These are phyloP conservation scores for Eriocheir sinensis DNA, from an alignment of 1,140 invertebrate genomes.

Conservation along the genomic window DNA sequence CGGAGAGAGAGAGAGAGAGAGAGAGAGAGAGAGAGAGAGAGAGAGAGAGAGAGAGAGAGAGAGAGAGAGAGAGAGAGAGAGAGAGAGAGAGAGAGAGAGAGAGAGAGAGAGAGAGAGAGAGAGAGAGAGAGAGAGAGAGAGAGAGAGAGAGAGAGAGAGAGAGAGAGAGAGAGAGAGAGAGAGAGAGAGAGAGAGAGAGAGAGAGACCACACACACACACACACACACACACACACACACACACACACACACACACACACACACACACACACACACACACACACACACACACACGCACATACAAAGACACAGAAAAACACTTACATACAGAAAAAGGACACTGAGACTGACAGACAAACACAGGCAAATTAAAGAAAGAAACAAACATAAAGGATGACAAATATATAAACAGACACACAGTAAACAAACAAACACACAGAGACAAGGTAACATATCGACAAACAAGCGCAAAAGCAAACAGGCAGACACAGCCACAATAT, in stretches of 20 bases:
- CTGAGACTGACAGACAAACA: not conserved
- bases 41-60: too few relatives aligned
- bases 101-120: too few relatives aligned
- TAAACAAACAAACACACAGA: not conserved
- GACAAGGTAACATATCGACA: not conserved
- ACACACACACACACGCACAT: not conserved
- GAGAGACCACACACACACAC: not conserved
- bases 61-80: too few relatives aligned
- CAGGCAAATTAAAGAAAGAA: not conserved
- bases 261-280: not conserved
- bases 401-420: too few relatives aligned
- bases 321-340: not conserved
- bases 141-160: too few relatives aligned
- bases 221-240: conserved; percentile 8
- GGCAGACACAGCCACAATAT: too few relatives aligned
- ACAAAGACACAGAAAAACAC: not conserved
- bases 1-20: too few relatives aligned
- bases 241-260: not conserved
- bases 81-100: too few relatives aligned
- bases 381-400: not conserved
- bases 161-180: not conserved
- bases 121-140: too few relatives aligned
- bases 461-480: too few relatives aligned
- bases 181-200: not conserved
- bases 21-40: too few relatives aligned